These are phyloP conservation scores for Aulostomus chinensis DNA, from an alignment of 2,797 vertebrate genomes.

Conservation along the genomic window DNA sequence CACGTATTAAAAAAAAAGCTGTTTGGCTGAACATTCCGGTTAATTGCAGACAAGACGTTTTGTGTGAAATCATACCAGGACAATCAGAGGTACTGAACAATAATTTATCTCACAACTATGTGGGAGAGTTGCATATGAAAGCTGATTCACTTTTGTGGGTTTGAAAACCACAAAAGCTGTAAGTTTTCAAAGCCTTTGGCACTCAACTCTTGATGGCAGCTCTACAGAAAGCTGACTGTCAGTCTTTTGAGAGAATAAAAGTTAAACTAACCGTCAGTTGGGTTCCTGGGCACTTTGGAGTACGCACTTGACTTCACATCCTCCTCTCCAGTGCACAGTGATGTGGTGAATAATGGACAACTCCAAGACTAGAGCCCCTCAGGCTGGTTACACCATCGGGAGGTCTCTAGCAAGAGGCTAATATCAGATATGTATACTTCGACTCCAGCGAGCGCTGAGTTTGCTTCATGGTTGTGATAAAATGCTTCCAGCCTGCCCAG, in stretches of 20 bases:
- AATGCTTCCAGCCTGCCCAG: conserved; percentile 23
- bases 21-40: background rate
- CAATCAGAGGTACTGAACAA: background rate
- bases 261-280: conserved; percentile 13
- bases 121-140: conserved; percentile 8
- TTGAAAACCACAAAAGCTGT: conserved; percentile 5
- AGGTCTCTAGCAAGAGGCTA: conserved; percentile 15
- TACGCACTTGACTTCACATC: conserved; percentile 7
- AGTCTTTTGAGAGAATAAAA: conserved; percentile 17
- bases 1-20: no score
- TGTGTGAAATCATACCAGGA: background rate
- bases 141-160: background rate
- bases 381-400: conserved; percentile 36
- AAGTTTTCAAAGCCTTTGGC: conserved; percentile 19
- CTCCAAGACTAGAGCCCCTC: conserved; percentile 18
- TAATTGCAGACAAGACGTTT: no score
- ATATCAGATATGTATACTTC: conserved; percentile 17
- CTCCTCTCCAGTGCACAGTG: conserved; percentile 6
- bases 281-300: conserved; percentile 9
- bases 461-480: conserved; percentile 14
- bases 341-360: conserved; percentile 54
- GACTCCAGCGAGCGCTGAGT: conserved; percentile 6
- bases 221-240: background rate
- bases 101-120: background rate
- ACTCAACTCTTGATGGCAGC: conserved; percentile 1